Base-by-base conservation (phyloP, 2,888 invertebrate species). In the Cephus pygmeus region DNA sequence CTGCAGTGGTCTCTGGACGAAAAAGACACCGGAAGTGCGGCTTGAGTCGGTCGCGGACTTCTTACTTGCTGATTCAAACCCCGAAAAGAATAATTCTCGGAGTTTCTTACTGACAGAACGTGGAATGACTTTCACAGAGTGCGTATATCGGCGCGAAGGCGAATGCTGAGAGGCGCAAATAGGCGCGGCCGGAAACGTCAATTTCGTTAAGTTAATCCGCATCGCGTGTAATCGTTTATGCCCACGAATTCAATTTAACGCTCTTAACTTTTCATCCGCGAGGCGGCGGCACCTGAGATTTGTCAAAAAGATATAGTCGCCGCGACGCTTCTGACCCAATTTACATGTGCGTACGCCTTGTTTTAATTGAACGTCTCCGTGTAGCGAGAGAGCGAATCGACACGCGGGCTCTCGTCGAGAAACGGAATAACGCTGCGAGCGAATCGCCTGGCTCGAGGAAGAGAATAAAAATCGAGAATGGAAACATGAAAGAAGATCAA, bases 171-270 rank as follows among this genome's bases (percentile, higher is more conserved):
- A 79, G 77, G 81, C 82, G 82, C 82, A 79, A 85, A 85, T 85
- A 86, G 88, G 88, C 83, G 88, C 87, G 87, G 88, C 88, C 87
- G 88, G 89, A 88, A 88, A 88, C 83, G 88, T 88, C 88, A 87
- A 86, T 88, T 88, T 87, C 84, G 82, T 81, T 81, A 81, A 85
- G 84, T 86, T 88, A 88, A 88, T 88, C 86, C 85, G 83, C 82
- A 79, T 82, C 79, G 77, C 33, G 77, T 69, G 75, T 75, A 71
- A 34, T 77, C 69, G 75, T 75, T 56, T 77, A 69, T 31, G 34
- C 36, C 34, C 34, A 35, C 78, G 76, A 81, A 86, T 86, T 87
- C 84, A 87, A 87, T 85, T 84, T 83, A 83, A 75, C 81, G 78
- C 79, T 77, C 80, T 82, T 84, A 82, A 83, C 81, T 34, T 69